Evolutionary conservation across 1,140 invertebrate genomes (phyloP).

Genomic region (Eumaeus atala): DNA sequence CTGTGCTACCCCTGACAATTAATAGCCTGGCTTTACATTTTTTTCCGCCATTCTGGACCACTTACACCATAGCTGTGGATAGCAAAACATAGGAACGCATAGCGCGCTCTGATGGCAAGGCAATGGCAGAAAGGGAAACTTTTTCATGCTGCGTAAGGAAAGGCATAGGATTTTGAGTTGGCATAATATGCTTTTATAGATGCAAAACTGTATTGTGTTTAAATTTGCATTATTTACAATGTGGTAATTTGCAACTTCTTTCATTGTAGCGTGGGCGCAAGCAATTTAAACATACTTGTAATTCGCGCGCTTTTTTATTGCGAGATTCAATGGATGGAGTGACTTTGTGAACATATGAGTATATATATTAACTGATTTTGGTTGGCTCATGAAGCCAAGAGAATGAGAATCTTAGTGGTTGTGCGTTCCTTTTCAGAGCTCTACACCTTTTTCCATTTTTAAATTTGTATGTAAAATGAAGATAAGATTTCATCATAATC

Average conservation of each 20-base stretch:
- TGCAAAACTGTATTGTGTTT: constrained; percentile 12
- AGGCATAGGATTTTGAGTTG: background rate
- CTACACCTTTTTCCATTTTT: no score
- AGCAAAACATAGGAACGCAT: constrained; percentile 13
- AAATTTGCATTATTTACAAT: constrained; percentile 10
- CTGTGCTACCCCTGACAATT: constrained; percentile 22
- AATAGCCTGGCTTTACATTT: constrained; percentile 3
- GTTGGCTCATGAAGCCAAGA: no score
- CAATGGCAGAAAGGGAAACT: background rate
- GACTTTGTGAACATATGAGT: constrained; percentile 20
- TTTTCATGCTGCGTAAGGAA: background rate
- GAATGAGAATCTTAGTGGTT: no score
- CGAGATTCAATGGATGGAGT: constrained; percentile 18
- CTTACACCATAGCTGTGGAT: constrained; percentile 27
- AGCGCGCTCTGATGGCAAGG: background rate
- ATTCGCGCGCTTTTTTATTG: constrained; percentile 17
- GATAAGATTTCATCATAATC: no score
- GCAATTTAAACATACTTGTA: constrained; percentile 9
- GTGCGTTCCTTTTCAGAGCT: no score
- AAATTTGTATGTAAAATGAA: no score
- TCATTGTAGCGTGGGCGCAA: constrained; percentile 1
- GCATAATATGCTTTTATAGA: background rate
- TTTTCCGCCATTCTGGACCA: background rate
- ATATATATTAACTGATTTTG: no score
- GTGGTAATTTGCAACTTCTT: background rate